A percentile compares a stretch with the other conserved stretches of the same genome.
phyloP scores from a whole-genome alignment of 1,140 invertebrate genomes.

The Hycleus phaleratus region DNA sequence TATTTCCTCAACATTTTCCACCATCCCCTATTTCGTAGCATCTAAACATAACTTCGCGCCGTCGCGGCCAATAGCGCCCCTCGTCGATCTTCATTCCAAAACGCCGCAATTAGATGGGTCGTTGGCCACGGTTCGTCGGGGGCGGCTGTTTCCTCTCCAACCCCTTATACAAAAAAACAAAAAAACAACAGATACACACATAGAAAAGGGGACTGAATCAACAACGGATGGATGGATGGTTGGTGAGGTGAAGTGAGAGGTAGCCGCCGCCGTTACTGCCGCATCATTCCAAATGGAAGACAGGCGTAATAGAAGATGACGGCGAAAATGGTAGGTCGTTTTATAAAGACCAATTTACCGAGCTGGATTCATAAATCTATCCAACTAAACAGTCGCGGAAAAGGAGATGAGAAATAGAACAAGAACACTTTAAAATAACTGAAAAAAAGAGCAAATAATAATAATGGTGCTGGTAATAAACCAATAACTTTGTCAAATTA shows the following conservation, averaged over 20 bases:
- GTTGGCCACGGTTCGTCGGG: conserved; percentile 43
- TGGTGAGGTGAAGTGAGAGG: conserved; percentile 6
- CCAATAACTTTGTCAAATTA: conserved; percentile 19
- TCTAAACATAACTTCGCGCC: conserved; percentile 22
- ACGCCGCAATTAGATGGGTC: conserved; percentile 56
- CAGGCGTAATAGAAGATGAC: conserved; percentile 30
- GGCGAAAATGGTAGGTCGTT: conserved; percentile 22
- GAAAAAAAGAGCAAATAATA: background rate
- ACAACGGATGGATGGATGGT: conserved; percentile 26
- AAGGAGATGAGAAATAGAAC: background rate
- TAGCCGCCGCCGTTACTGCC: background rate
- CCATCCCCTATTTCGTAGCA: background rate
- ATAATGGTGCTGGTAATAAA: background rate
- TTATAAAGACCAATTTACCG: conserved; percentile 22
- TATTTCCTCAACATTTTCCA: too few species aligned
- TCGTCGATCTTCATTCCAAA: conserved; percentile 46
- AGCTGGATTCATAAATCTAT: conserved; percentile 15
- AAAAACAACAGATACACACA: background rate
- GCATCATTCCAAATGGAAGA: conserved; percentile 23
- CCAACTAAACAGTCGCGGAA: background rate
- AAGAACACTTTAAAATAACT: background rate
- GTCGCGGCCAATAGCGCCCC: conserved; percentile 29
- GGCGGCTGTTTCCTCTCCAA: conserved; percentile 1
- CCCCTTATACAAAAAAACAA: conserved; percentile 24
- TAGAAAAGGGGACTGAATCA: conserved; percentile 29